Conservation (phyloP, 2,113 vertebrate species). For the Callipepla californica region DNA sequence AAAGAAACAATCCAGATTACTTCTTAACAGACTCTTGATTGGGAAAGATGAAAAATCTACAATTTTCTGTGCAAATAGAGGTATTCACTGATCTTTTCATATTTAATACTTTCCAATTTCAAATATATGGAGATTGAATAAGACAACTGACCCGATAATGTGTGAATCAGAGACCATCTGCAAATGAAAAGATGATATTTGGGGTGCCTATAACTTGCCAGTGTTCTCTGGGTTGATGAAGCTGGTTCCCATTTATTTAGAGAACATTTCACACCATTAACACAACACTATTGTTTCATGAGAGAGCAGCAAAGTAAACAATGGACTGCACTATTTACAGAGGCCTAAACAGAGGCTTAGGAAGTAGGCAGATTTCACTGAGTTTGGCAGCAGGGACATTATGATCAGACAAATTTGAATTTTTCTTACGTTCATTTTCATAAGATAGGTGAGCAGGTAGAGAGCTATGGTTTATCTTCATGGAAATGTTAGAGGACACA, state of each 20-base stretch:
- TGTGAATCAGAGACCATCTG: neutral
- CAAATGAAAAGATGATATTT: conserved; percentile 5
- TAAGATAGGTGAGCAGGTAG: neutral
- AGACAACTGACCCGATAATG: neutral
- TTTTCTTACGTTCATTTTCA: neutral
- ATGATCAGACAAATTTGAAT: neutral
- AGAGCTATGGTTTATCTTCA: neutral
- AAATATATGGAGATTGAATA: neutral
- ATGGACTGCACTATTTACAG: neutral
- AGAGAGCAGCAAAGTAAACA: neutral
- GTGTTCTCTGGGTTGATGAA: neutral
- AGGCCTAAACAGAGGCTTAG: neutral
- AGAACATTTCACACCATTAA: neutral
- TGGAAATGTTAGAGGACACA: neutral
- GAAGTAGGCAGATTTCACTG: neutral
- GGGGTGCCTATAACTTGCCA: neutral
- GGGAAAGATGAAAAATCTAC: neutral
- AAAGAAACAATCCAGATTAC: neutral
- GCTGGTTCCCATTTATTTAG: neutral
- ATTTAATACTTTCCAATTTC: neutral
- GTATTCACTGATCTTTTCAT: neutral
- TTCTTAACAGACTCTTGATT: neutral
- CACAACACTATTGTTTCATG: neutral
- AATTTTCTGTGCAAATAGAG: neutral
- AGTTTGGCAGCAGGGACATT: neutral